Evolutionary conservation across 2,888 invertebrate species (phyloP), one percentile per base, ranked within the genome.

Genomic region (Dorcus parallelipipedus): DNA sequence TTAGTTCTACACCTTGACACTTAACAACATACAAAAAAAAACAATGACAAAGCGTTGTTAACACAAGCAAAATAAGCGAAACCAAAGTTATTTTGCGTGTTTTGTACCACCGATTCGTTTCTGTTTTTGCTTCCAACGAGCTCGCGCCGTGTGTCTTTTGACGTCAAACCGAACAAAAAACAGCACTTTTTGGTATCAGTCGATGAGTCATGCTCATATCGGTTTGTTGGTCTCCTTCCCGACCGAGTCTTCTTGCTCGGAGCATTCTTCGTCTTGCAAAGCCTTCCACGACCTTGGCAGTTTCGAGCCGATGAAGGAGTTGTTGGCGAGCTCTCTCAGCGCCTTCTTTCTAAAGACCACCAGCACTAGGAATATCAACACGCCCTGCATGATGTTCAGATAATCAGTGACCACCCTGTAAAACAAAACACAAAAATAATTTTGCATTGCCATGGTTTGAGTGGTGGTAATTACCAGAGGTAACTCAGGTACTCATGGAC

Each of bases 301-400:
- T 41, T 66, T 66, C 23, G 69, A 64, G 7, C 70, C 66, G 42
- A 69, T 71, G 38, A 71, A 64, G 48, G 67, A 64, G 38, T 77
- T 77, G 55, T 79, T 80, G 1, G 81, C 83, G 50, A 86, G 68
- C 2, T 82, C 79, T 60, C 82, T 79, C 8, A 84, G 67, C 0
- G 82, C 82, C 5, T 82, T 76, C 62, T 80, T 80, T 7, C 85
- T 76, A 63, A 83, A 82, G 39, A 84, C 79, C n/a, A 87, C 83
- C 58, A 86, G 71, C 43, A 86, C 72, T 26, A 86, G 60, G 72
- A 87, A 86, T 67, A 86, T 83, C 42, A 85, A 64, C n/a, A 84
- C 65, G 0, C 87, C 87, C 77, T 86, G 85, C 4, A 86, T 74
- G 1, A 80, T 75, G 75, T 87, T 87, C 61, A 85, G 74, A 41